Conservation (phyloP, 2,888 invertebrate genomes). For the Sisyra terminalis region DNA sequence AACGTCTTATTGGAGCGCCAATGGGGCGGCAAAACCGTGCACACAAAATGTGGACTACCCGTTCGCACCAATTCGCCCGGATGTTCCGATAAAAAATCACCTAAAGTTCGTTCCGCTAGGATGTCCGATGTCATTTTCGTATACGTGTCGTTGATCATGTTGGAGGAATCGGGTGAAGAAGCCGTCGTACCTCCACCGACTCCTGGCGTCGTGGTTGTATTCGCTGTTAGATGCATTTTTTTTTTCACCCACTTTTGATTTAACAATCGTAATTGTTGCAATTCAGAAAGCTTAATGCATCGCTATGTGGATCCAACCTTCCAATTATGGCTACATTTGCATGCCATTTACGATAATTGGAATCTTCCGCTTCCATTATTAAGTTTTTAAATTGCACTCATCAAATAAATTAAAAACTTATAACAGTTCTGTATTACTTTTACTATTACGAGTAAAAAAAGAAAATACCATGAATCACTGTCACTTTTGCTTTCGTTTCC, state of each 20-base stretch:
- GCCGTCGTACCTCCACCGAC: constrained; percentile 39
- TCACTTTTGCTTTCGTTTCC: no score
- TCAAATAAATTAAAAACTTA: no score
- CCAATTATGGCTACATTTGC: constrained; percentile 9
- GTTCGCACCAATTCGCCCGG: constrained; percentile 87
- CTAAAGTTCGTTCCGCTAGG: constrained; percentile 67
- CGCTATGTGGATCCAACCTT: constrained; percentile 10
- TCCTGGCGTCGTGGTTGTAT: constrained; percentile 25
- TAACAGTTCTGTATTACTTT: no score
- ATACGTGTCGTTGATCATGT: constrained; percentile 61
- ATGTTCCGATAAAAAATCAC: constrained; percentile 74
- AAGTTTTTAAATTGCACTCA: no score
- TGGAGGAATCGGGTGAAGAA: constrained; percentile 52
- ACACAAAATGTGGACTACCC: constrained; percentile 87
- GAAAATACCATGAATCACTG: no score
- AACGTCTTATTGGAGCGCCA: constrained; percentile 97
- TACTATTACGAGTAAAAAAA: no score
- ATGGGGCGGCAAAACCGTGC: constrained; percentile 83
- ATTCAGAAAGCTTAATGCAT: constrained; percentile 9
- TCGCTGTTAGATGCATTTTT: constrained; percentile 30
- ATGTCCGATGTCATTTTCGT: constrained; percentile 65
- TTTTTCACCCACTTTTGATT: not conserved
- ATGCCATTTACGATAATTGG: constrained; percentile 3
- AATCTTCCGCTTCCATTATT: constrained; percentile 3
- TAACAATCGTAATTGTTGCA: no score